These are phyloP conservation scores for Isotomurus palustris DNA, from an alignment of 2,888 invertebrate genomes.

Conservation along the genomic window DNA sequence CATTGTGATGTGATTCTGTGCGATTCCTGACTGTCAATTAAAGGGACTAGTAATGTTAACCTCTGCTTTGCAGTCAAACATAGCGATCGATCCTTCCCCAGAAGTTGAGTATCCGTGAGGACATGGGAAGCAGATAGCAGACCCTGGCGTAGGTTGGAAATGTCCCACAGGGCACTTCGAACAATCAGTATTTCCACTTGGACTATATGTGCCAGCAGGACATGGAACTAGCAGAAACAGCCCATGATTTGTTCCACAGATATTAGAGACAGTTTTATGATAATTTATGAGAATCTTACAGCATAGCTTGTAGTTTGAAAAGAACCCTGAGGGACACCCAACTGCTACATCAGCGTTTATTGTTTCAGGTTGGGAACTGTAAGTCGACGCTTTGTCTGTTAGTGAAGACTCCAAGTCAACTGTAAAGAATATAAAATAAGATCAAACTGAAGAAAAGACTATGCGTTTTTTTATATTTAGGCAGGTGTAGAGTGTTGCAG, in stretches of 20 bases:
- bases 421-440: too few species aligned
- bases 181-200: constrained; percentile 9
- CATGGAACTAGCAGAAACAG: constrained; percentile 5
- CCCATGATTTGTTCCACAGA: neutral
- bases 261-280: neutral
- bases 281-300: neutral
- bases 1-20: neutral
- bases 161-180: neutral
- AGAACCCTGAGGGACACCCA: constrained; percentile 13
- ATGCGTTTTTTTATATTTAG: too few species aligned
- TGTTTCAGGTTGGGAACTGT: neutral
- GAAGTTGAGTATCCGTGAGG: neutral
- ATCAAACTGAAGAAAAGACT: too few species aligned
- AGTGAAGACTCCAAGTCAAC: neutral
- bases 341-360: neutral
- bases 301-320: constrained; percentile 4
- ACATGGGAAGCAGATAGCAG: constrained; percentile 5
- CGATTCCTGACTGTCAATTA: neutral
- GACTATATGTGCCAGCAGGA: constrained; percentile 3
- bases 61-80: constrained; percentile 1
- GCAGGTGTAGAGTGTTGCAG: too few species aligned
- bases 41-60: too few species aligned
- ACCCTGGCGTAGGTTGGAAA: constrained; percentile 6
- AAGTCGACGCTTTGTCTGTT: neutral
- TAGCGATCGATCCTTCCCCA: constrained; percentile 1